Evolutionary conservation across 1,140 invertebrate species (phyloP).

Genomic region (Listronotus bonariensis): DNA sequence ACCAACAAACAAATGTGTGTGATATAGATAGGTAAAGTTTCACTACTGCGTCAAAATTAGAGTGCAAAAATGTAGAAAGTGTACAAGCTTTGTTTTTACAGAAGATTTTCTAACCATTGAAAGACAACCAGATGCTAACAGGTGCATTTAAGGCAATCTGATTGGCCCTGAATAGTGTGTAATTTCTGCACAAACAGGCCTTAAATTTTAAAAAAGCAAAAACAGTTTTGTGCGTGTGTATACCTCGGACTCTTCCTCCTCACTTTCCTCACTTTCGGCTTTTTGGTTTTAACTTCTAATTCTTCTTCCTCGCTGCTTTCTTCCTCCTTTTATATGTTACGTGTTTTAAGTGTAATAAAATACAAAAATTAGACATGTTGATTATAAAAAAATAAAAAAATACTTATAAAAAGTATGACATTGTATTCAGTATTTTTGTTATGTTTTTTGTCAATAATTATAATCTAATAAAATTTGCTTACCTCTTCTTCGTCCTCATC

Average conservation of each 20-base stretch:
- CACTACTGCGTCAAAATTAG: no score
- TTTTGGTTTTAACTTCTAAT: slow-evolving; percentile 31
- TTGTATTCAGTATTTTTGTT: background rate
- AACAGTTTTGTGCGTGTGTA: slow-evolving; percentile 16
- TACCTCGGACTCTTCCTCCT: slow-evolving; percentile 38
- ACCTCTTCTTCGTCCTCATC: slow-evolving; percentile 46
- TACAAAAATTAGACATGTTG: slow-evolving; percentile 13
- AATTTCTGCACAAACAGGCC: background rate
- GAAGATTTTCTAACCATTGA: no score
- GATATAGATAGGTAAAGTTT: no score
- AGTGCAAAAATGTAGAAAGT: no score
- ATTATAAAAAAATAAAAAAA: slow-evolving; percentile 6
- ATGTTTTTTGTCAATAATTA: background rate
- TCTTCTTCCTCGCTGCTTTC: slow-evolving; percentile 37
- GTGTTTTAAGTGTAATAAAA: slow-evolving; percentile 17
- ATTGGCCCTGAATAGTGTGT: background rate
- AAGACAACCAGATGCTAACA: no score
- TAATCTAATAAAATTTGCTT: slow-evolving; percentile 15
- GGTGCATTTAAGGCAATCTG: no score
- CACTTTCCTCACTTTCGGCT: slow-evolving; percentile 11
- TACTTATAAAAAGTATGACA: background rate
- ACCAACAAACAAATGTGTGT: no score
- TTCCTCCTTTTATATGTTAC: slow-evolving; percentile 35
- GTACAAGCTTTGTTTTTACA: no score
- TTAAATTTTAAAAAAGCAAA: slow-evolving; percentile 1